A percentile compares a stretch with the other conserved stretches of the same genome.
These are phyloP conservation scores for Oscheius sp. DNA, from an alignment of 2,888 invertebrate species.

Conservation along the genomic window DNA sequence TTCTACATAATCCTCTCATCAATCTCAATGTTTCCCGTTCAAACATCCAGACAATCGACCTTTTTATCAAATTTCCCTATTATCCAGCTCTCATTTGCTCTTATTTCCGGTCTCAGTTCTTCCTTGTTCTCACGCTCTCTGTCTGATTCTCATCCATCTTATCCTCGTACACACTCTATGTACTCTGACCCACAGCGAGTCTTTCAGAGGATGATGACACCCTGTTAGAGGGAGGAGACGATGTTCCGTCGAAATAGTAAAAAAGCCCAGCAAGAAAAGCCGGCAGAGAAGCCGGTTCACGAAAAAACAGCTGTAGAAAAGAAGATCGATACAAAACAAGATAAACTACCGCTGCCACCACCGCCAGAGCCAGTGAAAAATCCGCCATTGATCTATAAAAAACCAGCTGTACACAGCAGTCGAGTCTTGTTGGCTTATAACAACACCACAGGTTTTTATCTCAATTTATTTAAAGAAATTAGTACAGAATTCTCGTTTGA, in stretches of 20 bases:
- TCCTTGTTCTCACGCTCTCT: not conserved
- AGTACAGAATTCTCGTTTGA: constrained; percentile 70
- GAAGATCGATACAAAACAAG: constrained; percentile 7
- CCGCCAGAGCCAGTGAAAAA: not conserved
- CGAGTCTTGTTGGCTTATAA: constrained; percentile 27
- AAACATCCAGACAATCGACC: constrained; percentile 5
- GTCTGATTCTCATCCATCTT: too few species aligned
- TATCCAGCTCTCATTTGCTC: not conserved
- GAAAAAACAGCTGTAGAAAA: constrained; percentile 15
- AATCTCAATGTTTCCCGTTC: not conserved
- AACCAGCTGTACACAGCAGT: constrained; percentile 14
- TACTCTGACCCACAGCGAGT: not conserved
- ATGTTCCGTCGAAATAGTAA: constrained; percentile 30
- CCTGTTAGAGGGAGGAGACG: constrained; percentile 3
- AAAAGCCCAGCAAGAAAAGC: not conserved
- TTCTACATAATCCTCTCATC: too few species aligned
- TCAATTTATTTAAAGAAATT: too few species aligned
- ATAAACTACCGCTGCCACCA: constrained; percentile 5
- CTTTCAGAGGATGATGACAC: constrained; percentile 4
- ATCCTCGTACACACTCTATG: not conserved
- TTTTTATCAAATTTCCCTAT: not conserved
- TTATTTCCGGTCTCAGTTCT: not conserved
- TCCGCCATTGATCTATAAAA: not conserved
- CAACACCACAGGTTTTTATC: constrained; percentile 18
- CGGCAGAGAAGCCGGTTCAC: constrained; percentile 18